These are phyloP conservation scores for Halocaridina rubra DNA, from an alignment of 2,888 invertebrate genomes.

Conservation along the genomic window DNA sequence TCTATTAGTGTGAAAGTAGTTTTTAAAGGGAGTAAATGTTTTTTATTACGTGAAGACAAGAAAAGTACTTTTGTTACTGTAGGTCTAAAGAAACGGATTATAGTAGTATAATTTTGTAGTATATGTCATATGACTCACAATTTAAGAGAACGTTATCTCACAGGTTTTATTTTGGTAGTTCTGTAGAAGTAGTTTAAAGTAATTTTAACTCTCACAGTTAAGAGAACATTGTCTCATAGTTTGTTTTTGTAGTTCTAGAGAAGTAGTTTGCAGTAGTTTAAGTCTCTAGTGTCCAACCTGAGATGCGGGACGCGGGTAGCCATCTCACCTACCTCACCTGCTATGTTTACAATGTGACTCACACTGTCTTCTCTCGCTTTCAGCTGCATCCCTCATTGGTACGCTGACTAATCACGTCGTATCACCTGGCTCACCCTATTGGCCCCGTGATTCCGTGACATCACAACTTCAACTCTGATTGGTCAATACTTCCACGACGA, in stretches of 20 bases:
- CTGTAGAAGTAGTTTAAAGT: too few species aligned
- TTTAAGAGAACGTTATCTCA: too few species aligned
- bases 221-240: background rate
- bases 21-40: too few species aligned
- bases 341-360: slow-evolving; percentile 52
- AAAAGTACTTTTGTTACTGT: too few species aligned
- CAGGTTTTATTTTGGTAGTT: too few species aligned
- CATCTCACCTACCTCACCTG: slow-evolving; percentile 25
- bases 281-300: background rate
- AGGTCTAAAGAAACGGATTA: too few species aligned
- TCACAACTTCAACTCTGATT: background rate
- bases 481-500: background rate
- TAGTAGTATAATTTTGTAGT: too few species aligned
- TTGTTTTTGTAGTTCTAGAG: background rate
- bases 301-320: background rate
- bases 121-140: too few species aligned
- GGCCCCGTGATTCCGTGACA: background rate
- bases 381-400: background rate
- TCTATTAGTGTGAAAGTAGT: too few species aligned
- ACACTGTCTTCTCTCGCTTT: slow-evolving; percentile 3
- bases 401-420: background rate
- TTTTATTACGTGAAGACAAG: too few species aligned
- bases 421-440: background rate
- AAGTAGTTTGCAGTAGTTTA: background rate
- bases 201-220: too few species aligned